Percentiles rank a stretch among this genome's conserved stretches.
Conservation (phyloP, 2,113 vertebrate genomes). For the Pelecanoides urinatrix region DNA sequence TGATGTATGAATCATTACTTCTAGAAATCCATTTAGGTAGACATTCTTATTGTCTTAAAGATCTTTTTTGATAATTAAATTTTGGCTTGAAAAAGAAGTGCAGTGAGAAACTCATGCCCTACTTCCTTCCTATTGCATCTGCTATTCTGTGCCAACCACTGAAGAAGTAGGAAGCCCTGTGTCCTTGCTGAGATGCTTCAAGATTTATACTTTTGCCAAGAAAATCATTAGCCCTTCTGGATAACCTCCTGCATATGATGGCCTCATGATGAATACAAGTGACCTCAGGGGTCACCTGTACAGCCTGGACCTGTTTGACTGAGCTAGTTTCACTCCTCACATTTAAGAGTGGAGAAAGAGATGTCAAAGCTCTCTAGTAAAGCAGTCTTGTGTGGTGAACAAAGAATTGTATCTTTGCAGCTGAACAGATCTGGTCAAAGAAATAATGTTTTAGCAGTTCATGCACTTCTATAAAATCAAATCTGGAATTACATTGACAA, state of each 20-base stretch:
- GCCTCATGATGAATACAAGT: not conserved
- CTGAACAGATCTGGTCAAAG: not conserved
- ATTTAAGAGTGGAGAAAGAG: not conserved
- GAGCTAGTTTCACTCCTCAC: not conserved
- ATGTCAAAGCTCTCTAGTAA: not conserved
- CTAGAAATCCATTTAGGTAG: not conserved
- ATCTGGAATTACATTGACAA: not conserved
- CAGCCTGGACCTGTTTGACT: not conserved
- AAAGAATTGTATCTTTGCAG: not conserved
- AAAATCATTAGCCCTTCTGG: not conserved
- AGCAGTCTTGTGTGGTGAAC: not conserved
- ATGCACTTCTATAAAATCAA: not conserved
- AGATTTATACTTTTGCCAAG: not conserved
- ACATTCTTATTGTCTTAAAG: not conserved
- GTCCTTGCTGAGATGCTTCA: not conserved
- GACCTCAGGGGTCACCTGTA: not conserved
- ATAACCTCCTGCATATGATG: not conserved
- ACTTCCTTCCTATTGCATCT: not conserved
- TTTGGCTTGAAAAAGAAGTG: not conserved
- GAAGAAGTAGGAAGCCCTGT: not conserved
- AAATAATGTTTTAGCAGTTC: not conserved
- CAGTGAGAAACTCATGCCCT: not conserved
- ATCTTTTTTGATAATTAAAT: not conserved
- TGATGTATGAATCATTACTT: not conserved
- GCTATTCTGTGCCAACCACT: not conserved